Percentiles rank a stretch among this genome's conserved stretches.
phyloP scores from a whole-genome alignment of 2,888 invertebrate species.

The Leucophora obtusa region DNA sequence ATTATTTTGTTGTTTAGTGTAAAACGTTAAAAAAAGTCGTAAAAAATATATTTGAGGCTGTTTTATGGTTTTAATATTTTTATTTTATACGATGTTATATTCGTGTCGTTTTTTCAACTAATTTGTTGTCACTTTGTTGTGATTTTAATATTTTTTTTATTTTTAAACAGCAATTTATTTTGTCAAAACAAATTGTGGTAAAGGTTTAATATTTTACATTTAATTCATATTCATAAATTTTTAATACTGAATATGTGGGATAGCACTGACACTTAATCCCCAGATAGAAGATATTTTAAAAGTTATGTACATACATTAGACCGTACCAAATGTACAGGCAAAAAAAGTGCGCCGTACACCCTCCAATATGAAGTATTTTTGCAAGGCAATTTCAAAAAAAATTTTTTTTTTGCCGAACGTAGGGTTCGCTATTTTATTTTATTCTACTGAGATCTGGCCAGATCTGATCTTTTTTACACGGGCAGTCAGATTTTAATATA shows the following conservation, averaged over 20 bases:
- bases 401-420: too few relatives aligned
- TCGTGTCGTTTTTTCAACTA: slow-evolving; percentile 40
- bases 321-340: too few relatives aligned
- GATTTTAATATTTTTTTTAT: slow-evolving; percentile 20
- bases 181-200: neutral
- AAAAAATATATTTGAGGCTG: slow-evolving; percentile 43
- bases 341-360: too few relatives aligned
- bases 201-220: neutral
- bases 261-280: neutral
- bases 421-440: too few relatives aligned
- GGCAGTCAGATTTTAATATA: too few relatives aligned
- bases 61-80: slow-evolving; percentile 44
- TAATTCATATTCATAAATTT: neutral
- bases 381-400: too few relatives aligned
- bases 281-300: too few relatives aligned
- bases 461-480: too few relatives aligned
- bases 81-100: slow-evolving; percentile 35
- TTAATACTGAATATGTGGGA: neutral
- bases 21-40: slow-evolving; percentile 51
- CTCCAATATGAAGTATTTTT: too few relatives aligned
- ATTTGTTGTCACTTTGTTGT: slow-evolving; percentile 63
- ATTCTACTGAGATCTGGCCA: too few relatives aligned
- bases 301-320: too few relatives aligned
- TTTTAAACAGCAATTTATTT: slow-evolving; percentile 32
- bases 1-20: slow-evolving; percentile 41